Evolutionary conservation across 2,797 vertebrate genomes (phyloP).

Genomic region (Diplodus sargus): DNA sequence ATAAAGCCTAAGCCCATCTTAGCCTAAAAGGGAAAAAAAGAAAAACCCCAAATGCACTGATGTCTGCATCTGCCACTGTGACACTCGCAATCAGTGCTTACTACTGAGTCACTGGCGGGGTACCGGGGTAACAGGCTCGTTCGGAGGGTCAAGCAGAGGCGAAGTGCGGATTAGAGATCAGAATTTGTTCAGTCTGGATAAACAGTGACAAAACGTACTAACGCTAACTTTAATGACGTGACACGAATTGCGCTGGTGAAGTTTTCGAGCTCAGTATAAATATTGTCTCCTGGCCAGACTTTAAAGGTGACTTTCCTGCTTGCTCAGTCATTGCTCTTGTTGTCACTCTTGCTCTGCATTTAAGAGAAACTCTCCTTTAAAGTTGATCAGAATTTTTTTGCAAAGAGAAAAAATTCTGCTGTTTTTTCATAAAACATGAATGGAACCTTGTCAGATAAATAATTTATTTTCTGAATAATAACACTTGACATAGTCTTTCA

Average conservation of each 20-base stretch:
- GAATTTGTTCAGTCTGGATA: slow-evolving; percentile 4
- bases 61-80: neutral
- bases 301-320: neutral
- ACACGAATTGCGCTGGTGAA: neutral
- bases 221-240: neutral
- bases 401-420: neutral
- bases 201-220: neutral
- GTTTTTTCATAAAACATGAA: neutral
- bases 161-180: slow-evolving; percentile 3
- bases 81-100: neutral
- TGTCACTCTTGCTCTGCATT: neutral
- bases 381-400: neutral
- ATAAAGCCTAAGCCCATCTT: neutral
- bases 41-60: neutral
- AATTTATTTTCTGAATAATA: neutral
- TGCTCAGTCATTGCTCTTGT: neutral
- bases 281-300: neutral
- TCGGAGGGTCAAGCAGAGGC: slow-evolving; percentile 12
- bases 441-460: neutral
- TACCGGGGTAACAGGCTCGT: neutral
- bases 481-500: neutral
- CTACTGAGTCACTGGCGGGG: slow-evolving; percentile 4
- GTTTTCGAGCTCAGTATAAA: neutral
- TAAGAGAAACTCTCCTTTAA: neutral
- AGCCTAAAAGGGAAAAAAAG: neutral